These are phyloP conservation scores for Hypanus sabinus DNA, from an alignment of 2,113 vertebrate species.

Conservation along the genomic window DNA sequence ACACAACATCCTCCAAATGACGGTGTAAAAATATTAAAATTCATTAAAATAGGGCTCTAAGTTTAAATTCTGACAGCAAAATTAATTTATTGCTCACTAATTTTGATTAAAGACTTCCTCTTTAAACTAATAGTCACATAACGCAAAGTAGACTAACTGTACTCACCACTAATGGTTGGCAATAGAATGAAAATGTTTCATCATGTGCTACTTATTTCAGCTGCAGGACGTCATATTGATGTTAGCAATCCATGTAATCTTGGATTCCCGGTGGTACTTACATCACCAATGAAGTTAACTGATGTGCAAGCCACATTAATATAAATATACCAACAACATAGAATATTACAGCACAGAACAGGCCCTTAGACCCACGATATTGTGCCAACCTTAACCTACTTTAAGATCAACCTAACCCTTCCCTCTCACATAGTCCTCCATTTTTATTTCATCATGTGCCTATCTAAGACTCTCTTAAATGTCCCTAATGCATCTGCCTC, in stretches of 20 bases:
- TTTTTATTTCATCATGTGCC: too few relatives aligned
- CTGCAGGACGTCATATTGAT: background rate
- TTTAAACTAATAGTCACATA: background rate
- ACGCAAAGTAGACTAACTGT: background rate
- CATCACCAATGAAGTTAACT: background rate
- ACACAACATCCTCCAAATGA: background rate
- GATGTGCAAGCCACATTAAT: background rate
- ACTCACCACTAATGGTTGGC: background rate
- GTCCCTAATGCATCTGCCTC: too few relatives aligned
- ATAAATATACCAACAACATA: background rate
- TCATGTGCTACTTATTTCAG: background rate
- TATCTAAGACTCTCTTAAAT: too few relatives aligned
- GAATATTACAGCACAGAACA: too few relatives aligned
- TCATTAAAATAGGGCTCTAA: background rate
- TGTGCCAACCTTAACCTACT: too few relatives aligned
- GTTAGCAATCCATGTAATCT: background rate
- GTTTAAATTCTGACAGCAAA: background rate
- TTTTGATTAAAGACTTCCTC: constrained; percentile 13
- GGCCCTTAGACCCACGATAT: too few relatives aligned
- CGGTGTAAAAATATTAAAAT: background rate
- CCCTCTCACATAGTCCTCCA: too few relatives aligned
- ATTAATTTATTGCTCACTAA: background rate
- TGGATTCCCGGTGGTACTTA: background rate
- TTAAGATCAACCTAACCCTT: too few relatives aligned
- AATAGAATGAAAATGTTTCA: background rate